Base-by-base conservation (phyloP, 2,113 vertebrate genomes). In the Podiceps cristatus region DNA sequence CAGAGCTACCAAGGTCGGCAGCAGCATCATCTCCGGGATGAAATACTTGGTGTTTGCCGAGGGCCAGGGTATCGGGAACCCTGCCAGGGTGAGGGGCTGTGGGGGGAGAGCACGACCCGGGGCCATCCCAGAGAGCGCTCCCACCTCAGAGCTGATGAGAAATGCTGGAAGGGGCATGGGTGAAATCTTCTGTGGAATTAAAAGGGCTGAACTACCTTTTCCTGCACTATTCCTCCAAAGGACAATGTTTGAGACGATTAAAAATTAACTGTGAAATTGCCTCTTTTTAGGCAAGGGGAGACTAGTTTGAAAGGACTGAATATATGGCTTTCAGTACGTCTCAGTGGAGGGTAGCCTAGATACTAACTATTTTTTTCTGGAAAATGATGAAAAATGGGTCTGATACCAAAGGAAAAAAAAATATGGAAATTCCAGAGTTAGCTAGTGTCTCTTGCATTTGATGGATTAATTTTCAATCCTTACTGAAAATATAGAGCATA, bases 111-210 rank as follows among this genome's bases (percentile, higher is more conserved):
- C 40, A 7, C 0, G 4, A 28, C 22, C 19, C 3, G 3, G 19
- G n/a, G 28, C 13, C 2, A 1, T 4, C 3, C 3, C 11, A 15
- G n/a, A 49, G 29, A 62, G 7, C 1, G 0, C 13, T 84, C 31
- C 52, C 2, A 16, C 55, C 50, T 31, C 3, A n/a, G 6, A 40
- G n/a, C n/a, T 58, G 81, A 40, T 11, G n/a, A 1, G 2, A 74
- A 81, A 49, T 0, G 0, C 7, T 28, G 33, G 73, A 47, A 31
- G 12, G 40, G 52, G 13, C 5, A 3, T 15, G 9, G 40, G 24
- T 8, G 16, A 40, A 49, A 50, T 19, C 5, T 58, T 68, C 10
- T 5, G 18, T 20, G 33, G 20, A 37, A 53, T 68, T 63, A 37
- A 37, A 80, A 71, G 52, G 42, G n/a, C 37, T 66, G 56, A 93